A percentile compares a stretch with the other conserved stretches of the same genome.
Evolutionary conservation across 2,888 invertebrate genomes (phyloP).

Genomic region (Acanthoscelides obtectus): DNA sequence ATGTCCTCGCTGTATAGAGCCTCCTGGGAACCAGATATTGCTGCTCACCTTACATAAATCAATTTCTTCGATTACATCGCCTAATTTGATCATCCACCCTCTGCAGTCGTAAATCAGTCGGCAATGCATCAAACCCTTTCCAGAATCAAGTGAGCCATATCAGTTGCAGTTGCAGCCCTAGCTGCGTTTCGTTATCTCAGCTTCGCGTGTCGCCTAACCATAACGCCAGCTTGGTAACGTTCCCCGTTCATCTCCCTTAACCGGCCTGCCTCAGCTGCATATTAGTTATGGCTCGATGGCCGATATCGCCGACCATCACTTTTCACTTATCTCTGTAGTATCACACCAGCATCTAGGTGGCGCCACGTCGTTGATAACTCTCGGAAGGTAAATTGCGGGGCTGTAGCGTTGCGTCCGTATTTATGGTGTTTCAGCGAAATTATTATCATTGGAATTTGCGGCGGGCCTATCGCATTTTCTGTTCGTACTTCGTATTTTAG

Average conservation of each 20-base stretch:
- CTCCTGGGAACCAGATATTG: not conserved
- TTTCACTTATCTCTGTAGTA: constrained; percentile 27
- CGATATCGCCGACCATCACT: constrained; percentile 38
- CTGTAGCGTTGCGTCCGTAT: constrained; percentile 12
- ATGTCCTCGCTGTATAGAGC: not conserved
- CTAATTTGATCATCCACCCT: not conserved
- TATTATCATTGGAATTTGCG: constrained; percentile 27
- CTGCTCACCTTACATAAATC: not conserved
- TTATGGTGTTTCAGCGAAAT: constrained; percentile 30
- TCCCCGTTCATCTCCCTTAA: not conserved
- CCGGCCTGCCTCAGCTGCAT: constrained; percentile 22
- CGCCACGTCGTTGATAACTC: not conserved
- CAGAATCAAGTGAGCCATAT: not conserved
- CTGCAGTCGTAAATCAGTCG: not conserved
- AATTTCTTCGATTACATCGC: not conserved
- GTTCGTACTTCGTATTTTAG: constrained; percentile 21
- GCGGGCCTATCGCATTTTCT: constrained; percentile 23
- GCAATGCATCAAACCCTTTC: not conserved
- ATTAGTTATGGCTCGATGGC: constrained; percentile 41
- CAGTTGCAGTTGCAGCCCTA: not conserved
- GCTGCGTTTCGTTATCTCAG: not conserved
- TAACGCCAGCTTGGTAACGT: not conserved
- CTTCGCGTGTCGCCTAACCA: not conserved
- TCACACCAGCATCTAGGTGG: not conserved
- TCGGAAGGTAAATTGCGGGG: not conserved